A percentile compares a stretch with the other conserved stretches of the same genome.
phyloP scores from a whole-genome alignment of 2,113 vertebrate genomes.

The Pteruthius melanotis region DNA sequence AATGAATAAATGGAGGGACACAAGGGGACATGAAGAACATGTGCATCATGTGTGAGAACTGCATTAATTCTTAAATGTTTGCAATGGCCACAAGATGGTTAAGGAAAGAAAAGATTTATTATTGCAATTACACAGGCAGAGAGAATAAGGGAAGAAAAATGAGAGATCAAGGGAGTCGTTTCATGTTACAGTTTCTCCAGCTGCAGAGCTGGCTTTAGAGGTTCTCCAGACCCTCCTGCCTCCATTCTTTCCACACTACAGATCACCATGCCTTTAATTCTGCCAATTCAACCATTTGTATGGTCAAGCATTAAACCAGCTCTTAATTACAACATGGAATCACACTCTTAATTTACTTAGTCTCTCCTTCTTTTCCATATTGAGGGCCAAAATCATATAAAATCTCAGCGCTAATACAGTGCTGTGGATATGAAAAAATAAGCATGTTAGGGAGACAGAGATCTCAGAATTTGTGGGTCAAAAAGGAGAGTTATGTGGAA shows the following conservation, averaged over 20 bases:
- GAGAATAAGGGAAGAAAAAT: conserved; percentile 36
- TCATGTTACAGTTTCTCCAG: conserved; percentile 33
- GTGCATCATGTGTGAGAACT: conserved; percentile 32
- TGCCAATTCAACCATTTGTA: neutral
- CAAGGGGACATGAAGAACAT: conserved; percentile 48
- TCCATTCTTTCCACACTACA: neutral
- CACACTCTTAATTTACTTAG: neutral
- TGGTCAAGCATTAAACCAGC: neutral
- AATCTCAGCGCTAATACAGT: neutral
- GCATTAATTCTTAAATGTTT: conserved; percentile 61
- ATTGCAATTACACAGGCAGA: conserved; percentile 45
- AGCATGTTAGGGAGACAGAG: neutral
- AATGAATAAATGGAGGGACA: conserved; percentile 60
- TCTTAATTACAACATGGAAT: neutral
- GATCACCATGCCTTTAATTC: neutral
- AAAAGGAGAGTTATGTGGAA: neutral
- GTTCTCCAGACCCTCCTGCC: neutral
- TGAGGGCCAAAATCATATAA: neutral
- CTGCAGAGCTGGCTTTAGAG: conserved; percentile 21
- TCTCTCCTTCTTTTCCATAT: neutral
- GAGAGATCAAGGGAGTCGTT: conserved; percentile 44
- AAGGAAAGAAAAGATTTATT: conserved; percentile 49
- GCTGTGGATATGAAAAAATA: neutral
- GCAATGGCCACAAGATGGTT: conserved; percentile 47
- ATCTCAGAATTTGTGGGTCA: neutral